Conservation (phyloP, 2,113 vertebrate species). For the Hypomesus transpacificus region DNA sequence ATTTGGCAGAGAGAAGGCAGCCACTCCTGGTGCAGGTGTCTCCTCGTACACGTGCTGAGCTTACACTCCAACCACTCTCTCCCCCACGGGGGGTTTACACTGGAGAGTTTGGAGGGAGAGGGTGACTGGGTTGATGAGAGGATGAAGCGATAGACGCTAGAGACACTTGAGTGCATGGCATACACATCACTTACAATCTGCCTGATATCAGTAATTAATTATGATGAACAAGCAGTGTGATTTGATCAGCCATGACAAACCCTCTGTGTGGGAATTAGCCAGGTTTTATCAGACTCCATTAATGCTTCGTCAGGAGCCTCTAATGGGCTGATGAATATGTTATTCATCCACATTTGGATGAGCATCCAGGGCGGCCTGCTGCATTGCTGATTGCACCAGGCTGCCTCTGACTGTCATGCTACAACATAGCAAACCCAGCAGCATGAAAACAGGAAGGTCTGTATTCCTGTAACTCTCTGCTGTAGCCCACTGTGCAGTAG, state of each 20-base stretch:
- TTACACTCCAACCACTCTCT: neutral
- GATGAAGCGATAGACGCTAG: slow-evolving; percentile 28
- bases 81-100: neutral
- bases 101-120: neutral
- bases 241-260: slow-evolving; percentile 58
- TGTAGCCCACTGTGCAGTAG: no score
- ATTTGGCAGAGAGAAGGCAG: neutral
- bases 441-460: slow-evolving; percentile 1
- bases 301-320: slow-evolving; percentile 54
- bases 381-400: slow-evolving; percentile 19
- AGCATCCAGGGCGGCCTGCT: slow-evolving; percentile 7
- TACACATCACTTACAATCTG: slow-evolving; percentile 58
- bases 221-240: slow-evolving; percentile 57
- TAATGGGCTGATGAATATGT: slow-evolving; percentile 63
- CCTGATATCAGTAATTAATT: slow-evolving; percentile 68
- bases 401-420: slow-evolving; percentile 11
- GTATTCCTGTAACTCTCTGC: no score
- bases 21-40: neutral
- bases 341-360: slow-evolving; percentile 50
- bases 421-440: slow-evolving; percentile 25
- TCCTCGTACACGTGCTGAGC: neutral
- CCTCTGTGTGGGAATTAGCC: slow-evolving; percentile 43
- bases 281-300: slow-evolving; percentile 60
- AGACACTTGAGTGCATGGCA: slow-evolving; percentile 50
- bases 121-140: slow-evolving; percentile 42